Evolutionary conservation across 2,113 vertebrate species (phyloP).

Genomic region (Cranoglanis bouderius): DNA sequence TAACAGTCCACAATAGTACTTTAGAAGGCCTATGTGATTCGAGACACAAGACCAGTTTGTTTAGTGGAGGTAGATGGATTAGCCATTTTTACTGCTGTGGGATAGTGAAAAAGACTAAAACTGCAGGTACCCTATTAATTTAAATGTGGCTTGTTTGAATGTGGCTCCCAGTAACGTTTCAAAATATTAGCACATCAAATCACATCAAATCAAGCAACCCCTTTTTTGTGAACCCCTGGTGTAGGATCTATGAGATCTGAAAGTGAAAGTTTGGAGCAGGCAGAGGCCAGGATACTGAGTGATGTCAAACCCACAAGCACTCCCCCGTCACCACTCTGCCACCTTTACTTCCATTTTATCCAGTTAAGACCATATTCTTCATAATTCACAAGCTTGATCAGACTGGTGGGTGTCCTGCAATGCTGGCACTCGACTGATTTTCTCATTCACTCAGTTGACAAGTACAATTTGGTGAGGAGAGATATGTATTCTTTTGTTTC

Average conservation of each 20-base stretch:
- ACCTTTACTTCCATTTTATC: not conserved
- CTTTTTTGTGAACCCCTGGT: not conserved
- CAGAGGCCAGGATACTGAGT: not conserved
- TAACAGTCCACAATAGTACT: too few species aligned
- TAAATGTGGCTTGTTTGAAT: not conserved
- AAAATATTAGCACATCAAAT: not conserved
- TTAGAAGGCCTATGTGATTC: too few species aligned
- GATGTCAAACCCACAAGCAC: not conserved
- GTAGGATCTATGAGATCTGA: not conserved
- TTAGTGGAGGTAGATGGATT: not conserved
- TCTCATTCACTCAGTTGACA: conserved; percentile 50
- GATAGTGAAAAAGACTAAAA: not conserved
- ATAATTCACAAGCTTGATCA: conserved; percentile 22
- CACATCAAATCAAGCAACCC: not conserved
- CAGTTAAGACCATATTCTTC: conserved; percentile 8
- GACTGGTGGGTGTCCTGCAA: conserved; percentile 32
- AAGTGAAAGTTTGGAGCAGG: not conserved
- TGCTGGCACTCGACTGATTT: conserved; percentile 38
- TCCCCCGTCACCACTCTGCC: not conserved
- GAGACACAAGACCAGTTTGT: not conserved
- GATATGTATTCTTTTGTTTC: conserved; percentile 53
- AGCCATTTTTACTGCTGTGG: not conserved
- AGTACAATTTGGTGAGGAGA: conserved; percentile 42
- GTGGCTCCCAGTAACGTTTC: not conserved
- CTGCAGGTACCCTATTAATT: not conserved